These are phyloP conservation scores for Hypselothyrea guttata DNA, from an alignment of 2,888 invertebrate genomes.

Conservation along the genomic window DNA sequence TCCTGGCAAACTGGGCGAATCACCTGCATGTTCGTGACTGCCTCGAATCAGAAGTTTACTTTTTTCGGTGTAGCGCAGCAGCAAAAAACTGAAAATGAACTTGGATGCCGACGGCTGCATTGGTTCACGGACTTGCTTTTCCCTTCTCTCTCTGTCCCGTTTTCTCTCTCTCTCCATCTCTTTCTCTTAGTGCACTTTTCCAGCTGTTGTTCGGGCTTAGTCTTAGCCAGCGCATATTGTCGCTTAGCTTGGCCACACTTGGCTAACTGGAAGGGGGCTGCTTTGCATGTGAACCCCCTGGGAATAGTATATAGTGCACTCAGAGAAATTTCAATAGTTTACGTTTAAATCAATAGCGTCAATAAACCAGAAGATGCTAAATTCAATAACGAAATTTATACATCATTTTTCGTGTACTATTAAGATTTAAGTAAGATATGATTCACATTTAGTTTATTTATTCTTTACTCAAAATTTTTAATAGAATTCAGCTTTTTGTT, in stretches of 20 bases:
- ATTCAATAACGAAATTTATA: no score
- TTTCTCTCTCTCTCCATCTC: not conserved
- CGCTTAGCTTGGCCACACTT: conserved; percentile 45
- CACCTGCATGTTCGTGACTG: conserved; percentile 44
- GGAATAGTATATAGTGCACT: conserved; percentile 3
- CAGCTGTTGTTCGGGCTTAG: conserved; percentile 37
- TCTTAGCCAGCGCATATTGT: conserved; percentile 55
- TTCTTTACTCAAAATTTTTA: no score
- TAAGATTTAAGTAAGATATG: no score
- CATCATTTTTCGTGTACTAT: no score
- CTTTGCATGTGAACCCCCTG: conserved; percentile 39
- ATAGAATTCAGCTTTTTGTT: no score
- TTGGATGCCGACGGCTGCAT: conserved; percentile 48
- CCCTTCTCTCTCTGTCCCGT: not conserved
- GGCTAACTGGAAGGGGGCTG: conserved; percentile 22
- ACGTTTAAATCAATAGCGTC: no score
- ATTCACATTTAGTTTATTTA: no score
- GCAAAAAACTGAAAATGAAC: conserved; percentile 70
- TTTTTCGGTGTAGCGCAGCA: conserved; percentile 33
- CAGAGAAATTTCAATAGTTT: no score
- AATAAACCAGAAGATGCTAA: no score
- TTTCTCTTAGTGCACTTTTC: no score
- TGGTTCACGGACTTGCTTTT: conserved; percentile 32
- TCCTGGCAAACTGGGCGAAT: no score
- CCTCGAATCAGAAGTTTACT: conserved; percentile 34